Conservation (phyloP, 2,888 invertebrate genomes). For the Mellilla xanthometata region DNA sequence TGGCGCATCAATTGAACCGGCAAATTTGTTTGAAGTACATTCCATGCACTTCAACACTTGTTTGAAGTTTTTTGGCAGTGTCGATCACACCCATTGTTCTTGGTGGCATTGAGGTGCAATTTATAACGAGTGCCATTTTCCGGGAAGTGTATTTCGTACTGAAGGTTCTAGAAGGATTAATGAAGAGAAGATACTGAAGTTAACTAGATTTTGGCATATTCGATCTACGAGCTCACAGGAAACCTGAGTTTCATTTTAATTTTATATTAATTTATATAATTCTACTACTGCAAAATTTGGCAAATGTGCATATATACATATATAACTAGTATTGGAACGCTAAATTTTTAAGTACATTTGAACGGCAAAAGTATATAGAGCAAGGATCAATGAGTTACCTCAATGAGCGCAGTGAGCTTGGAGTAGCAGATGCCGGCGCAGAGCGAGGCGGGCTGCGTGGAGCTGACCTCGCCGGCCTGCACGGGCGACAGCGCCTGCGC, state of each 20-base stretch:
- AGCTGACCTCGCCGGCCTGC: conserved; percentile 97
- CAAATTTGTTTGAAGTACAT: conserved; percentile 13
- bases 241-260: too few relatives aligned
- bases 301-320: too few relatives aligned
- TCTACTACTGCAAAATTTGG: too few relatives aligned
- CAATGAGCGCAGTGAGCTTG: conserved; percentile 78
- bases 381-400: conserved; percentile 60
- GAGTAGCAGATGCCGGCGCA: conserved; percentile 70
- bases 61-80: conserved; percentile 17
- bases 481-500: conserved; percentile 87
- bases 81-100: conserved; percentile 7
- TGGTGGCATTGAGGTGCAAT: conserved; percentile 1
- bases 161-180: too few relatives aligned
- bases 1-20: conserved; percentile 7
- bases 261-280: too few relatives aligned
- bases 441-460: conserved; percentile 89
- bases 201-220: too few relatives aligned
- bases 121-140: neutral
- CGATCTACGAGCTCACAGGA: too few relatives aligned
- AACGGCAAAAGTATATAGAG: too few relatives aligned
- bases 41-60: conserved; percentile 13
- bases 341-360: too few relatives aligned
- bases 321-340: too few relatives aligned
- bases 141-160: neutral
- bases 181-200: too few relatives aligned